phyloP scores from a whole-genome alignment of 2,888 invertebrate genomes.

The Ochropacha duplaris region DNA sequence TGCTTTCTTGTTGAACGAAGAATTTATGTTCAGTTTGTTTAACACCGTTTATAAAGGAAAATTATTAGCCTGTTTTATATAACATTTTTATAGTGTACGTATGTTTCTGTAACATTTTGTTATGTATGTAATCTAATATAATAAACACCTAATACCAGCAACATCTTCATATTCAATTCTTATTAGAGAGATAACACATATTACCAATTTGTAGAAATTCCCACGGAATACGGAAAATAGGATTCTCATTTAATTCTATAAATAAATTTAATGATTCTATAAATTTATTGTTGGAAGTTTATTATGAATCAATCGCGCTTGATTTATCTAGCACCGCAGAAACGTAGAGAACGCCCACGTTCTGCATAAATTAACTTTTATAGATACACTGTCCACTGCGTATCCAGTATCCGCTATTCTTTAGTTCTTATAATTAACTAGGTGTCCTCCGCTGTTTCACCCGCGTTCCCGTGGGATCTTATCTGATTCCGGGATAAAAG shows the following conservation, averaged over 20 bases:
- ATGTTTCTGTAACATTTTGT: no score
- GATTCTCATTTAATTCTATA: not conserved
- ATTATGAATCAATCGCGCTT: conserved; percentile 1
- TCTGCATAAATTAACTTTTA: not conserved
- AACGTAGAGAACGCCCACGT: not conserved
- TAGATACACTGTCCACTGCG: not conserved
- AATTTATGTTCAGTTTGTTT: conserved; percentile 26
- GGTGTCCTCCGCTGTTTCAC: no score
- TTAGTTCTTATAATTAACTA: not conserved
- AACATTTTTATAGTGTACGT: no score
- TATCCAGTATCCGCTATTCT: not conserved
- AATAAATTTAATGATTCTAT: not conserved
- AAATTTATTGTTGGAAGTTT: conserved; percentile 1
- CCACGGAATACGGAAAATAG: not conserved
- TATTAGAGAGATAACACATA: no score
- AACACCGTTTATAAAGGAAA: not conserved
- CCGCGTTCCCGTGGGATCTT: no score
- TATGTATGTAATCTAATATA: no score
- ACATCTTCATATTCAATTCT: no score
- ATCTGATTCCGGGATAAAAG: no score
- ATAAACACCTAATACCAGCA: no score
- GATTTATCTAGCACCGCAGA: not conserved
- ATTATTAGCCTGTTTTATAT: no score
- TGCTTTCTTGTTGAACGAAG: conserved; percentile 51
- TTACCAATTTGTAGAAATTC: not conserved